Percentiles rank a stretch among this genome's conserved stretches.
These are phyloP conservation scores for Drosophila melanogaster DNA, from an alignment of 1,140 invertebrate species.

Conservation along the genomic window Release_6_plus_ISO1_MT NT_033777.3:12781501-12782000, in stretches of 20 bases:
- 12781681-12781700: constrained; percentile 44
- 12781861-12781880: background rate
- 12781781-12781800: background rate
- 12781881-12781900: too few relatives aligned
- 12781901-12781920: background rate
- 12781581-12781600: background rate
- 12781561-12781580: constrained; percentile 1
- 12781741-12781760: constrained; percentile 36
- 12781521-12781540: constrained; percentile 59
- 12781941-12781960: background rate
- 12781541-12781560: constrained; percentile 68
- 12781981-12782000: too few relatives aligned
- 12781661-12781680: constrained; percentile 54
- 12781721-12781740: constrained; percentile 46
- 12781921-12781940: background rate
- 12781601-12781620: background rate
- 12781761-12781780: constrained; percentile 2
- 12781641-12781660: constrained; percentile 39
- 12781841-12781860: background rate
- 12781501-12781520: constrained; percentile 32
- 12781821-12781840: background rate
- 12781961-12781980: too few relatives aligned
- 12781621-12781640: constrained; percentile 59
- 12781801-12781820: background rate
- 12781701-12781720: constrained; percentile 37